These are phyloP conservation scores for Probaryconus sp. DNA, from an alignment of 1,140 invertebrate genomes.

Conservation along the genomic window DNA sequence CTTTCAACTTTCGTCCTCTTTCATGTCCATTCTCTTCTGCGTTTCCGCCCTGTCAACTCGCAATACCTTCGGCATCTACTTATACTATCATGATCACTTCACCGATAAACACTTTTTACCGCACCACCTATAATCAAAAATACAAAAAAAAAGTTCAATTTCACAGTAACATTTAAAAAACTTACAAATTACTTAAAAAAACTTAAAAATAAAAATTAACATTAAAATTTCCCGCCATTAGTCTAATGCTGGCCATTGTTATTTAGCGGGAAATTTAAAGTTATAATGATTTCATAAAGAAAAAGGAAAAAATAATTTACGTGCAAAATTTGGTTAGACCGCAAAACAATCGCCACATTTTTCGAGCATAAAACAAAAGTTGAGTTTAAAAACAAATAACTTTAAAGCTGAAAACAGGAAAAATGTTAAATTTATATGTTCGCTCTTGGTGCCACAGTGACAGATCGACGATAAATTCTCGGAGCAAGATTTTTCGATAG, in stretches of 20 bases:
- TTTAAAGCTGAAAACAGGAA: too few species aligned
- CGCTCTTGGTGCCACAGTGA: too few species aligned
- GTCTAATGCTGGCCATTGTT: too few species aligned
- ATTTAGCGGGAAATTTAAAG: too few species aligned
- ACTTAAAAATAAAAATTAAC: background rate
- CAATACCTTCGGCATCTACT: constrained; percentile 38
- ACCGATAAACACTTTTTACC: constrained; percentile 32
- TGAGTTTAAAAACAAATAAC: too few species aligned
- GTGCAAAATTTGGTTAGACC: constrained; percentile 4
- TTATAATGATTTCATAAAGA: too few species aligned
- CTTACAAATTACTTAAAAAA: too few species aligned
- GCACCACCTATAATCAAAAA: constrained; percentile 48
- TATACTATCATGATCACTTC: constrained; percentile 53
- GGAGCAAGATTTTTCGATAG: too few species aligned
- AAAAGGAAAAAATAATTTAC: too few species aligned
- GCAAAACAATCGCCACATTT: background rate
- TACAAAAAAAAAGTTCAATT: constrained; percentile 21
- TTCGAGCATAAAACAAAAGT: background rate
- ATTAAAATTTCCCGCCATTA: too few species aligned
- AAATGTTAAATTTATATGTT: too few species aligned
- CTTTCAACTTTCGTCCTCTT: constrained; percentile 58
- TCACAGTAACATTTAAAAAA: constrained; percentile 5
- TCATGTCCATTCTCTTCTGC: constrained; percentile 47
- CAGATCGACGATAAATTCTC: too few species aligned
- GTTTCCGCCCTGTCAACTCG: constrained; percentile 26